Base-by-base conservation (phyloP, 2,888 invertebrate species). In the Nymphalis urticae region DNA sequence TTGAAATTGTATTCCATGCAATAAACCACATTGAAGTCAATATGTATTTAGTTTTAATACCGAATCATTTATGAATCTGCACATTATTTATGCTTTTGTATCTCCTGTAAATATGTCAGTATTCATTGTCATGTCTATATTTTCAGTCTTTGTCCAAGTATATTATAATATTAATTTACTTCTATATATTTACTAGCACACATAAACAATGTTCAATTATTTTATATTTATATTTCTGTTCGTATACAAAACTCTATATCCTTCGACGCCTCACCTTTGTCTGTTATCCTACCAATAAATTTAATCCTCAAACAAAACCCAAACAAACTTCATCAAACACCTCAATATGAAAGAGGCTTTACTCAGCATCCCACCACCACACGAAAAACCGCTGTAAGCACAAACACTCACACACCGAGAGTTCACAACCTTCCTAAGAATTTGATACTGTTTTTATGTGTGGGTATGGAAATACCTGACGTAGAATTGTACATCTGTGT, bases 341-440 rank as follows among this genome's bases (percentile, higher is more conserved):
- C 66, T 70, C 79, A 77, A 69, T 84, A 75, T 90, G 82, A 76
- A 85, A 56, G 71, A 70, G 74, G 76, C 89, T 77, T 88, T 84
- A 85, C 74, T 72, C 90, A 89, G 89, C 88, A 86, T 90, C 89
- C 85, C 80, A 77, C 85, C 62, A 85, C 83, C 83, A 85, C 85
- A 79, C 19, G 51, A 76, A 70, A 72, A 62, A 54, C 48, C 50
- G 72, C 58, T 75, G 67, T 76, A 69, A 76, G 75, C 77, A 77
- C 76, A 74, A 77, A 73, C 76, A 74, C 74, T 65, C 73, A 75
- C 74, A 65, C 75, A 56, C 71, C 71, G 77, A 71, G 68, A 62
- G 47, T 70, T 64, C 75, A 70, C 72, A 79, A 79, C 78, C 78
- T 81, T 77, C 78, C 79, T 79, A 70, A 79, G 78, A 80, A 85